Evolutionary conservation across 2,113 vertebrate species (phyloP).

Genomic region (Elgaria multicarinata): DNA sequence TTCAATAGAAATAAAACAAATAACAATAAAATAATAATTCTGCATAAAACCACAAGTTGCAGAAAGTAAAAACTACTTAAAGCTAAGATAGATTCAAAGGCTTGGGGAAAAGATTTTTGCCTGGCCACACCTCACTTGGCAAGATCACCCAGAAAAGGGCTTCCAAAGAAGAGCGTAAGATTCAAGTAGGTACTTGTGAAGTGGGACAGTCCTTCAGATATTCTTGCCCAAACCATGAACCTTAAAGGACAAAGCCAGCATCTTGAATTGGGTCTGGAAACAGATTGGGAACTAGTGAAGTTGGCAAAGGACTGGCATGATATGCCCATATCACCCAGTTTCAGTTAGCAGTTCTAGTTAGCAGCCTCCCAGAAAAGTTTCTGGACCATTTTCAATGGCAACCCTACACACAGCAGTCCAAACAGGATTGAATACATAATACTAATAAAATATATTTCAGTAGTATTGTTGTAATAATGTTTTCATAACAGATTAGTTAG

Average conservation of each 20-base stretch:
- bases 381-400: background rate
- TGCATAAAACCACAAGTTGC: background rate
- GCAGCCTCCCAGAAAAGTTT: background rate
- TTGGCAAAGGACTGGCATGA: background rate
- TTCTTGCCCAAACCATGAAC: background rate
- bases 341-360: too few species aligned
- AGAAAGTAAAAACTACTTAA: background rate
- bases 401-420: background rate
- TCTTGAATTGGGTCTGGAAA: background rate
- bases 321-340: background rate
- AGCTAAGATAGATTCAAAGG: background rate
- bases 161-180: background rate
- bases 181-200: background rate
- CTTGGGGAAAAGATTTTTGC: background rate
- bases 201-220: background rate
- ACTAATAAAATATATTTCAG: too few species aligned
- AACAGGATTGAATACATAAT: too few species aligned
- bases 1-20: background rate
- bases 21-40: background rate
- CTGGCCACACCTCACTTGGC: background rate
- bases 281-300: background rate
- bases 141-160: background rate
- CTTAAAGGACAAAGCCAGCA: background rate
- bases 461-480: background rate
- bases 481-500: slow-evolving; percentile 34